Conservation (phyloP, 2,888 invertebrate genomes). For the Tinea trinotella region DNA sequence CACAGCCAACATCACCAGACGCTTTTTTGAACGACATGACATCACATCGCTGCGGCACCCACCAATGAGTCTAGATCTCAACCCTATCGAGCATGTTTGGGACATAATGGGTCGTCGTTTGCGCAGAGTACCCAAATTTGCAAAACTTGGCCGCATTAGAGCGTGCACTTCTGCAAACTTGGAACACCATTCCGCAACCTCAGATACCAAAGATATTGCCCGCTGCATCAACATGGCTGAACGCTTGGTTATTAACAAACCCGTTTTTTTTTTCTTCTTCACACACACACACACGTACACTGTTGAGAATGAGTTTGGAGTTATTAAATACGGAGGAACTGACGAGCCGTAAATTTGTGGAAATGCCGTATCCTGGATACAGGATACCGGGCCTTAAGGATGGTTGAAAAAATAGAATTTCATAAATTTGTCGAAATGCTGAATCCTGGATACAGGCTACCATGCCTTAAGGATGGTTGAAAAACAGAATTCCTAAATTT, state of each 20-base stretch:
- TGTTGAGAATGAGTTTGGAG: too few relatives aligned
- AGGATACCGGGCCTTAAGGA: too few relatives aligned
- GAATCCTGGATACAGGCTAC: slow-evolving; percentile 18
- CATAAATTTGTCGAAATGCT: slow-evolving; percentile 17
- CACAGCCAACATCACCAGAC: not conserved
- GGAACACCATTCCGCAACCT: not conserved
- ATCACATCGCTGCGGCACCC: slow-evolving; percentile 8
- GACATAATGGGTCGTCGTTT: slow-evolving; percentile 1
- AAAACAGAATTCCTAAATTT: slow-evolving; percentile 19
- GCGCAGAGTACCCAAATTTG: not conserved
- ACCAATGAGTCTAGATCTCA: slow-evolving; percentile 16
- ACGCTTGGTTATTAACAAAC: not conserved
- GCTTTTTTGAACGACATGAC: not conserved
- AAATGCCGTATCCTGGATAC: too few relatives aligned
- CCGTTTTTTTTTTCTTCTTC: not conserved
- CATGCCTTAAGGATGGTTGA: slow-evolving; percentile 22
- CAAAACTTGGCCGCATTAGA: too few relatives aligned
- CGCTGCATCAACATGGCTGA: not conserved
- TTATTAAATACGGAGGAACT: too few relatives aligned
- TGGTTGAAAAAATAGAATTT: slow-evolving; percentile 21
- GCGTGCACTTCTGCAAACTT: not conserved
- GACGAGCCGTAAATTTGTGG: too few relatives aligned
- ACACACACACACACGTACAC: not conserved
- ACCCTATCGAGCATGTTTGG: slow-evolving; percentile 18
- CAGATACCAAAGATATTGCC: not conserved